These are phyloP conservation scores for Marmota monax DNA, from an alignment of 2,113 vertebrate genomes.

Conservation along the genomic window DNA sequence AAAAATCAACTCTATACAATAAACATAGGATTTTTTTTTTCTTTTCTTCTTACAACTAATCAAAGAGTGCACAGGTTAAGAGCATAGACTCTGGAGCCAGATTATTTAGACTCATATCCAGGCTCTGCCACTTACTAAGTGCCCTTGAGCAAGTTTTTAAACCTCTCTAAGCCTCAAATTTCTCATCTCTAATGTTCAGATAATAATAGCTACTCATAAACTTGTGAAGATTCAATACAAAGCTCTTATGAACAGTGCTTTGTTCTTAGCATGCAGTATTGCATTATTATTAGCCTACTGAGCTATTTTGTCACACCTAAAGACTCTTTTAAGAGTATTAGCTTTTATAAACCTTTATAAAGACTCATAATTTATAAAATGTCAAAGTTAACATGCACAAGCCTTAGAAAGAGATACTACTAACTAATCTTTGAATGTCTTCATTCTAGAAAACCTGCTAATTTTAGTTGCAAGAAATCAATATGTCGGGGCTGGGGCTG, in stretches of 20 bases:
- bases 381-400: constrained; percentile 57
- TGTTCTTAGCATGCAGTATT: neutral
- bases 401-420: neutral
- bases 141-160: constrained; percentile 37
- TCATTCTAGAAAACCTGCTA: neutral
- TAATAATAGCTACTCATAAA: constrained; percentile 10
- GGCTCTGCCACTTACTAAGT: constrained; percentile 22
- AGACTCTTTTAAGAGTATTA: neutral
- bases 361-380: constrained; percentile 53
- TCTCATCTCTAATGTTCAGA: neutral
- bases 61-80: neutral
- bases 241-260: constrained; percentile 17
- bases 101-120: neutral
- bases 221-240: constrained; percentile 20
- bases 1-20: constrained; percentile 1
- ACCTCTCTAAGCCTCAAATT: constrained; percentile 27
- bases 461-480: constrained; percentile 21
- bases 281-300: neutral
- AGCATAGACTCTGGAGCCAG: neutral
- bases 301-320: constrained; percentile 26
- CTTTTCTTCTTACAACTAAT: neutral
- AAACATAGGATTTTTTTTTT: neutral
- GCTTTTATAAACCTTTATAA: constrained; percentile 30
- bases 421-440: constrained; percentile 7
- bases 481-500: neutral